Evolutionary conservation across 1,140 invertebrate species (phyloP), one percentile per base, ranked within the genome.

Genomic region (Dendrolimus kikuchii): DNA sequence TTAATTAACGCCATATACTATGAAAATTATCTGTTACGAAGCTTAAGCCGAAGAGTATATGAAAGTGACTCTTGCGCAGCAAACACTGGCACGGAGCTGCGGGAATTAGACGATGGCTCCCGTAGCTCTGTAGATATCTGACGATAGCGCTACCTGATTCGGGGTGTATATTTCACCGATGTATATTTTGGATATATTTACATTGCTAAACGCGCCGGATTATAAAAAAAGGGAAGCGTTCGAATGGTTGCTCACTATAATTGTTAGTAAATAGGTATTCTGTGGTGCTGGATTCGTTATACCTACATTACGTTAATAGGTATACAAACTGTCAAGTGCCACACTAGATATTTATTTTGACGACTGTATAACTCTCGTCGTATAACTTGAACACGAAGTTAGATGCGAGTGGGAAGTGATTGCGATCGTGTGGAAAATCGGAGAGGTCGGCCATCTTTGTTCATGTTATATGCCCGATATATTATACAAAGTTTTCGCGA

Each of bases 121-220:
- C 58, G 58, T 59, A 56, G 57, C 53, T 51, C 8, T 51, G 9
- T 47, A 53, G 57, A 62, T 61, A 54, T 63, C 57, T 62, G 66
- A 57, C 62, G 63, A 55, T 48, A 63, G 65, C 58, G 58, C 58
- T 68, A 68, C 69, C 74, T 68, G 62, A 58, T 70, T 69, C 65
- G 67, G 71, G 72, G 58, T 74, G 62, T 74, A 74, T 75, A 73
- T 74, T 69, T 68, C 68, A 50, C 65, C 57, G 61, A 77, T 77
- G 79, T 83, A 83, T 86, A 82, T 86, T 86, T 86, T 82, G 74
- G 82, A 86, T 78, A 73, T 76, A 82, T 84, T 83, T 86, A 80
- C 79, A 77, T 67, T 51, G 37, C 23, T 70, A 71, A 55, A 49
- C 57, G 59, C 46, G 53, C 48, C 53, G 64, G 64, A 55, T 70